Conservation (phyloP, 2,113 vertebrate species). For the Neoarius graeffei region DNA sequence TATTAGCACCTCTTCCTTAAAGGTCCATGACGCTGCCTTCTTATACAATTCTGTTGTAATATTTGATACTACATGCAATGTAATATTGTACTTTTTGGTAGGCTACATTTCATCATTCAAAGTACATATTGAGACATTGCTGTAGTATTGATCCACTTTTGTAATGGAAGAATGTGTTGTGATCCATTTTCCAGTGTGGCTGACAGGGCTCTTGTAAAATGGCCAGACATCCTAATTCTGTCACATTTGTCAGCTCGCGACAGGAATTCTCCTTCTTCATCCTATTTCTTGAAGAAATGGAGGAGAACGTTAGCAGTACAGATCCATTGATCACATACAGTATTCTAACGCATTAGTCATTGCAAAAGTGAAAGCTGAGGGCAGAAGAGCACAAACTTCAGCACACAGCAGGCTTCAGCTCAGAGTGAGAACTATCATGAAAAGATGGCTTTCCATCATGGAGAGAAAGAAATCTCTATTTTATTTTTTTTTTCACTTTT, state of each 20-base stretch:
- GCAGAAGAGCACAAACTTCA: slow-evolving; percentile 40
- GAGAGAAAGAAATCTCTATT: slow-evolving; percentile 62
- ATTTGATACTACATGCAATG: not conserved
- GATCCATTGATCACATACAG: slow-evolving; percentile 36
- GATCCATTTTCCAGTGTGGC: slow-evolving; percentile 29
- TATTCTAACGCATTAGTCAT: slow-evolving; percentile 33
- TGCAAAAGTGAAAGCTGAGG: slow-evolving; percentile 33
- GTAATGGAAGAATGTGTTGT: slow-evolving; percentile 44
- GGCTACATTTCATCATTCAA: slow-evolving; percentile 11
- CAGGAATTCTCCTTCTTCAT: slow-evolving; percentile 43
- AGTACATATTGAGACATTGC: slow-evolving; percentile 34
- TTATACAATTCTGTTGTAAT: not conserved
- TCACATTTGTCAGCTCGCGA: slow-evolving; percentile 43
- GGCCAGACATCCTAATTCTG: slow-evolving; percentile 45
- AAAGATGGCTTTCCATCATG: slow-evolving; percentile 61
- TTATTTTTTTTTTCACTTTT: slow-evolving; percentile 61
- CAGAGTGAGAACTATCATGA: slow-evolving; percentile 25
- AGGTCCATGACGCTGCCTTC: not conserved
- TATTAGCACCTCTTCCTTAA: not conserved
- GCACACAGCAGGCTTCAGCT: slow-evolving; percentile 19
- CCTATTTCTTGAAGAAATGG: slow-evolving; percentile 40
- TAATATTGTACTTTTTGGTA: slow-evolving; percentile 14
- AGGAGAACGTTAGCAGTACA: slow-evolving; percentile 33
- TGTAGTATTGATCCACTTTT: slow-evolving; percentile 39
- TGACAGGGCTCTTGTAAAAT: slow-evolving; percentile 37